Conservation (phyloP, 2,113 vertebrate genomes). For the Brienomyrus brachyistius region DNA sequence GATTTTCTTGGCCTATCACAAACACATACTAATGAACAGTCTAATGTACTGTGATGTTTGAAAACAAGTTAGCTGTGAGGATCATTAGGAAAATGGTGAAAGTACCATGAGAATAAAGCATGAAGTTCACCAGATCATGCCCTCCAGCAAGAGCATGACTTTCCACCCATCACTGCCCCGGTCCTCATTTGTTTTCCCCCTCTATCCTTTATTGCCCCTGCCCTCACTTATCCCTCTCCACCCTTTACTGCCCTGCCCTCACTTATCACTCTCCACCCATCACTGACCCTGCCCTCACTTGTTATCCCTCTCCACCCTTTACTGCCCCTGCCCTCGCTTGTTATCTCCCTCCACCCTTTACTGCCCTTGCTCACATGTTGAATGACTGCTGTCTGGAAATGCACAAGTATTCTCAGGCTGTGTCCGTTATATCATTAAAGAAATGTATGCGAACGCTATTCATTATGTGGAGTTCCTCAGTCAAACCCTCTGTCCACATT, state of each 20-base stretch:
- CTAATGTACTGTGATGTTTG: conserved; percentile 38
- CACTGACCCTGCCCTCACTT: too few species aligned
- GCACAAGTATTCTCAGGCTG: background rate
- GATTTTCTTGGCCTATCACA: conserved; percentile 43
- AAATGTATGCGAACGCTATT: background rate
- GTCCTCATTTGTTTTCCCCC: too few species aligned
- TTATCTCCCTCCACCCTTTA: background rate
- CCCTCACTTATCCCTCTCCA: too few species aligned
- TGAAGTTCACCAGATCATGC: background rate
- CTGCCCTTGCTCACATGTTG: background rate
- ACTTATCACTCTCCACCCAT: background rate
- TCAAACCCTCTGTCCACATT: background rate
- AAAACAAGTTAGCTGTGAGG: conserved; percentile 34
- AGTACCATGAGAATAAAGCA: background rate
- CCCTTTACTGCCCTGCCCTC: too few species aligned
- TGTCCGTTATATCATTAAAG: background rate
- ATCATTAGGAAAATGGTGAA: background rate
- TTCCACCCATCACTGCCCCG: conserved; percentile 3
- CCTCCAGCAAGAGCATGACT: background rate
- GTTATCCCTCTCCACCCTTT: background rate
- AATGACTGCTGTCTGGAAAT: background rate
- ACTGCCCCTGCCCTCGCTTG: too few species aligned
- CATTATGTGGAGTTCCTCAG: background rate
- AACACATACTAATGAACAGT: conserved; percentile 56
- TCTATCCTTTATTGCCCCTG: too few species aligned